Conservation (phyloP, 2,113 vertebrate genomes). For the Phrynosoma platyrhinos region DNA sequence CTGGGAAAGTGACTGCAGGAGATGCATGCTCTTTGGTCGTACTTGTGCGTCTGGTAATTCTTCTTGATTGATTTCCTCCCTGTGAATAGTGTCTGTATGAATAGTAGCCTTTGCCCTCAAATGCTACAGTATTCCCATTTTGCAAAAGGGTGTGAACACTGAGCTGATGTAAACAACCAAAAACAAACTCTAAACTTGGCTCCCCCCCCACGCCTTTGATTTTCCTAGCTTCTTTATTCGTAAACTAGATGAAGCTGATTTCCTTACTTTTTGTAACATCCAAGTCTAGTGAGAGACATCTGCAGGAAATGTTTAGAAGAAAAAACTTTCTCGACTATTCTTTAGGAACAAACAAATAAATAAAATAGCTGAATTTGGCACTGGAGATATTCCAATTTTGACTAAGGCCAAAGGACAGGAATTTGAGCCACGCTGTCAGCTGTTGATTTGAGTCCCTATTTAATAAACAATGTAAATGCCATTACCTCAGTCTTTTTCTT, state of each 20-base stretch:
- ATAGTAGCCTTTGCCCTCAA: no score
- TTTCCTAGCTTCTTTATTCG: no score
- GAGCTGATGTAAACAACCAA: background rate
- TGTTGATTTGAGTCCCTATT: background rate
- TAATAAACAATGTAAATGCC: background rate
- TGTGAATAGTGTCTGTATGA: background rate
- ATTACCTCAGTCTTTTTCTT: background rate
- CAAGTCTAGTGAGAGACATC: background rate
- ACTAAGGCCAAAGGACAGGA: background rate
- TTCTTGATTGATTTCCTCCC: background rate
- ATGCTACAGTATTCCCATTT: background rate
- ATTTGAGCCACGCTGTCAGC: background rate
- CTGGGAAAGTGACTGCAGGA: background rate
- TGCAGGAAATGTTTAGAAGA: background rate
- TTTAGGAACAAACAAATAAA: background rate
- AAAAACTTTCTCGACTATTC: background rate
- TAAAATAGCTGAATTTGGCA: background rate
- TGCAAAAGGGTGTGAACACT: background rate
- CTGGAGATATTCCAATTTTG: conserved; percentile 15
- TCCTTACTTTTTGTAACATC: background rate
- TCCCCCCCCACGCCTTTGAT: no score
- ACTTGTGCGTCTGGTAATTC: background rate
- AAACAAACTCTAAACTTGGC: background rate
- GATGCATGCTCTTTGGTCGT: background rate
- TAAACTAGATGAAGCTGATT: no score